Conservation (phyloP, 2,113 vertebrate genomes). For the Emydura subglobosa region DNA sequence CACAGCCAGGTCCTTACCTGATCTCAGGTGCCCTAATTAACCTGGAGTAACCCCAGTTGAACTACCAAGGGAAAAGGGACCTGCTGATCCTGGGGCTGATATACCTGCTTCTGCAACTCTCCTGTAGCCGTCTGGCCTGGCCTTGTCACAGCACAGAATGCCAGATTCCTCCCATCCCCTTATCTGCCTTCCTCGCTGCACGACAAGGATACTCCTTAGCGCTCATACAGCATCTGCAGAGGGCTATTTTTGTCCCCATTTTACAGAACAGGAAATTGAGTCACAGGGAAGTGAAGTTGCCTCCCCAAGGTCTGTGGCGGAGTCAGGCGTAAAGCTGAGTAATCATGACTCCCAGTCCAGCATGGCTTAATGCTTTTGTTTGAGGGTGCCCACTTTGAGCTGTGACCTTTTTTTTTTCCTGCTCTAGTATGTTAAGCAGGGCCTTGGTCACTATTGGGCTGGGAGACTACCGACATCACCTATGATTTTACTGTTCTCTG, state of each 20-base stretch:
- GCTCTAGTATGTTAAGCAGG: not conserved
- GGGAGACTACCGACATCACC: not conserved
- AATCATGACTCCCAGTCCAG: not conserved
- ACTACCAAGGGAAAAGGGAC: no score
- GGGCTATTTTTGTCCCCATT: not conserved
- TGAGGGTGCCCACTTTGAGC: not conserved
- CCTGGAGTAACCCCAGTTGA: no score
- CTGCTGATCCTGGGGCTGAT: no score
- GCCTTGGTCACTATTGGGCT: not conserved
- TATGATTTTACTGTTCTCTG: not conserved
- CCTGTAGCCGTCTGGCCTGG: no score
- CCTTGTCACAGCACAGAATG: not conserved
- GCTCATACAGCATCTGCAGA: not conserved
- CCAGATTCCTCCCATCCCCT: not conserved
- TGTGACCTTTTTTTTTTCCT: not conserved
- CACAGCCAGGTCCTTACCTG: no score
- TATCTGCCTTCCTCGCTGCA: no score
- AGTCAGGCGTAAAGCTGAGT: not conserved
- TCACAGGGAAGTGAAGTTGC: not conserved
- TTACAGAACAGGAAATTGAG: not conserved
- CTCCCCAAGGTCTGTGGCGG: not conserved
- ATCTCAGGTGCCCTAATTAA: no score
- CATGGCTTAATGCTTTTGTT: not conserved
- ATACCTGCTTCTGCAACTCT: no score
- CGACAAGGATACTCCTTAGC: not conserved